Evolutionary conservation across 2,888 invertebrate genomes (phyloP), one percentile per base, ranked within the genome.

Genomic region (Boloria euphrosyne): DNA sequence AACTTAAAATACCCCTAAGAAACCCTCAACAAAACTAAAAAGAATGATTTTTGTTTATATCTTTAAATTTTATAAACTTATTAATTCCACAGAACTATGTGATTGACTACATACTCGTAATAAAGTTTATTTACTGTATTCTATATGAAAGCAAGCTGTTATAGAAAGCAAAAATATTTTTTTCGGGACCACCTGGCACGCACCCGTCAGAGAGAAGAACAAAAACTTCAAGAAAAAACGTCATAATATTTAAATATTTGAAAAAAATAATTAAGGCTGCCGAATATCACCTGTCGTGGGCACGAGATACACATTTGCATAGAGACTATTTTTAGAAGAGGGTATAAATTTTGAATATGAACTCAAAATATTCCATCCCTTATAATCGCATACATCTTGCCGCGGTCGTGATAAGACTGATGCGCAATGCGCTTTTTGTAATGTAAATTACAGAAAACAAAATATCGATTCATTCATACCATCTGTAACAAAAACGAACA

Each of bases 171-270:
- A 84, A 79, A 83, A 82, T 82, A 73, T 69, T 76, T 82, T 88
- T 89, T 90, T 80, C 75, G 77, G 80, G 90, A 89, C 90, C 92
- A 91, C 90, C 91, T 92, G 91, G 92, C 80, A 81, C 80, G 89
- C 85, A 86, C 88, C 89, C 90, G 89, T 87, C 85, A 82, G 74
- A 69, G 74, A 76, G 76, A 74, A 73, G 79, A 77, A 87, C 83
- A 91, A 92, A 91, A 87, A 86, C 75, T 74, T 58, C 65, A 73
- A 76, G 78, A 87, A 90, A 83, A 90, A 90, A 84, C 85, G 82
- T 89, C 90, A 90, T 83, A 89, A 91, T 89, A 92, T 92, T 92
- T 92, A 89, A 92, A 91, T 92, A 91, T 90, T 87, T 84, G 83
- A 90, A 91, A 91, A 89, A 91, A 92, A 92, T 87, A 92, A 91